Percentiles rank a stretch among this genome's conserved stretches.
These are phyloP conservation scores for Arctopsyche grandis DNA, from an alignment of 1,140 invertebrate species.

Conservation along the genomic window DNA sequence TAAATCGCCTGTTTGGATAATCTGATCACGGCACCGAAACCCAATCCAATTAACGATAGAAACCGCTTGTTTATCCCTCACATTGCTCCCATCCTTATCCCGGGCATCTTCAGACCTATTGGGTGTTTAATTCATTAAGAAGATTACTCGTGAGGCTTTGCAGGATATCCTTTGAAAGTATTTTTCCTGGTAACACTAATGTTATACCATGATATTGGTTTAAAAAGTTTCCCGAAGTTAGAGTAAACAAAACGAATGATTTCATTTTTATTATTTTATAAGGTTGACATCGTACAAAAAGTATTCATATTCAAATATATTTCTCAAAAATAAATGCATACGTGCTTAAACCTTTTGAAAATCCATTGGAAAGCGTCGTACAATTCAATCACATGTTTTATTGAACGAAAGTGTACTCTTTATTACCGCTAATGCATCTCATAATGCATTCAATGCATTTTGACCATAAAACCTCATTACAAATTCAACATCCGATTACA, in stretches of 20 bases:
- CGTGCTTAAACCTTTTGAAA: too few species aligned
- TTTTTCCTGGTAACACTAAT: constrained; percentile 4
- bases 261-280: too few species aligned
- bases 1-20: constrained; percentile 22
- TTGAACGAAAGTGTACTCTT: too few species aligned
- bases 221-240: neutral
- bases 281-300: too few species aligned
- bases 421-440: too few species aligned
- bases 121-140: constrained; percentile 45
- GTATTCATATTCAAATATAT: neutral
- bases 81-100: constrained; percentile 19
- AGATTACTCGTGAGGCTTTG: constrained; percentile 31
- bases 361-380: too few species aligned
- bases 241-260: neutral
- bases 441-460: neutral
- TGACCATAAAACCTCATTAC: neutral
- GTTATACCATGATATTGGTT: neutral
- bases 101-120: constrained; percentile 24
- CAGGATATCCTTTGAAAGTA: constrained; percentile 37
- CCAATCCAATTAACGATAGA: constrained; percentile 40
- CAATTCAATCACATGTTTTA: too few species aligned
- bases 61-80: constrained; percentile 40
- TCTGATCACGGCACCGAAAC: constrained; percentile 35
- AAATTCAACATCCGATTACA: too few species aligned
- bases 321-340: neutral